Percentiles rank a stretch among this genome's conserved stretches.
These are phyloP conservation scores for Melikaiella ostensackeni DNA, from an alignment of 2,888 invertebrate genomes.

Conservation along the genomic window DNA sequence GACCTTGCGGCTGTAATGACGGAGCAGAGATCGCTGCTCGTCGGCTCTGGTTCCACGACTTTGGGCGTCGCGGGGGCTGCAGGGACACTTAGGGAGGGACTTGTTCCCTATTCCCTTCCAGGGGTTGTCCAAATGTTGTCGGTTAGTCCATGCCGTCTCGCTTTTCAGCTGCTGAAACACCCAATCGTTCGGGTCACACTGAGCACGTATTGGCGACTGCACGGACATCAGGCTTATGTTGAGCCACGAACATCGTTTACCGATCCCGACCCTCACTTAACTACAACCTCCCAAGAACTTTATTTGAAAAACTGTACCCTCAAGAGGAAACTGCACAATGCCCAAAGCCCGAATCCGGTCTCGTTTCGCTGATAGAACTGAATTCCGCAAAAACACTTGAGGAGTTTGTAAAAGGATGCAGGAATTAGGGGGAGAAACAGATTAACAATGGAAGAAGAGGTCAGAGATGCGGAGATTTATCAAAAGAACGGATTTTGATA, in stretches of 20 bases:
- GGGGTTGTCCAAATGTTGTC: conserved; percentile 60
- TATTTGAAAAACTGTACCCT: neutral
- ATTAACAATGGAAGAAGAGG: neutral
- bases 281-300: conserved; percentile 43
- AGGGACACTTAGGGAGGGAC: conserved; percentile 60
- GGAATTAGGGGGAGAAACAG: neutral
- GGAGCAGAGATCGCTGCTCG: conserved; percentile 69
- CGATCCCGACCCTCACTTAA: conserved; percentile 5
- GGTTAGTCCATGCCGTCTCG: conserved; percentile 72
- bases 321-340: conserved; percentile 6
- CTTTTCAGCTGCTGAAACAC: conserved; percentile 72
- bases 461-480: neutral
- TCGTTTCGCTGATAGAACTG: neutral
- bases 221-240: conserved; percentile 31
- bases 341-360: neutral
- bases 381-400: neutral
- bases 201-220: conserved; percentile 53
- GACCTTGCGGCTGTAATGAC: conserved; percentile 75
- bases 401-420: neutral
- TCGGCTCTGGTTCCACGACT: conserved; percentile 56
- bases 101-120: conserved; percentile 68
- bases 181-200: conserved; percentile 61
- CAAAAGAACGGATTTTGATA: neutral
- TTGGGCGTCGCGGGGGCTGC: conserved; percentile 56
- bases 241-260: conserved; percentile 23